These are phyloP conservation scores for Mesochorus sp. DNA, from an alignment of 2,888 invertebrate species.

Conservation along the genomic window DNA sequence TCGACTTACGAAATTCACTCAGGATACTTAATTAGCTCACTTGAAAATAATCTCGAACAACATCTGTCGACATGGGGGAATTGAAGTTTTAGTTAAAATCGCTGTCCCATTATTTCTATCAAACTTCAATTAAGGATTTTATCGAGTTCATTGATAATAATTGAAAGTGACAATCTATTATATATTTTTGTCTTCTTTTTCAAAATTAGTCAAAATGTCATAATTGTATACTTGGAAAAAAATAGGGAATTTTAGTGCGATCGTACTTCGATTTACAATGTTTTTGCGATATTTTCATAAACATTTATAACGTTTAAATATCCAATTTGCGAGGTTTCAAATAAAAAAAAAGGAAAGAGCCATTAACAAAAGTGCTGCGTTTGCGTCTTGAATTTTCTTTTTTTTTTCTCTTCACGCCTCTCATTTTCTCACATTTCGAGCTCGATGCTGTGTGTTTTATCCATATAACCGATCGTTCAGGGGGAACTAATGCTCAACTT, in stretches of 20 bases:
- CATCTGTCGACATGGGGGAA: constrained; percentile 1
- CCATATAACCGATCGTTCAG: not conserved
- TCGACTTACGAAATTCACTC: not conserved
- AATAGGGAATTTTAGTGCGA: too few species aligned
- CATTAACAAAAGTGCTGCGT: not conserved
- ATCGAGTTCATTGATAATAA: too few species aligned
- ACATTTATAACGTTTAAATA: not conserved
- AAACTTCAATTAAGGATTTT: too few species aligned
- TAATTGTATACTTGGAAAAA: too few species aligned
- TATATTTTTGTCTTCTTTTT: too few species aligned
- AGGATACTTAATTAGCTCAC: constrained; percentile 17
- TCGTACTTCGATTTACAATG: too few species aligned
- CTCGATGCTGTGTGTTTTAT: constrained; percentile 4
- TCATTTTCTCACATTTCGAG: constrained; percentile 12
- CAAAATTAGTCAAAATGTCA: too few species aligned
- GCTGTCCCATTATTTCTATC: too few species aligned
- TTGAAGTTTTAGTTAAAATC: not conserved
- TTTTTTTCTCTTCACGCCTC: not conserved
- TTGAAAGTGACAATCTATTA: too few species aligned
- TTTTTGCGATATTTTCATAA: too few species aligned
- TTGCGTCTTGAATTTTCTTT: not conserved
- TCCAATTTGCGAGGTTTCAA: not conserved
- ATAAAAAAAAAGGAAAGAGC: not conserved
- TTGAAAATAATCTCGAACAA: not conserved
- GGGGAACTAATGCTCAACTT: constrained; percentile 32